Evolutionary conservation across 2,888 invertebrate species (phyloP).

Genomic region (Tolmerus cingulatus): DNA sequence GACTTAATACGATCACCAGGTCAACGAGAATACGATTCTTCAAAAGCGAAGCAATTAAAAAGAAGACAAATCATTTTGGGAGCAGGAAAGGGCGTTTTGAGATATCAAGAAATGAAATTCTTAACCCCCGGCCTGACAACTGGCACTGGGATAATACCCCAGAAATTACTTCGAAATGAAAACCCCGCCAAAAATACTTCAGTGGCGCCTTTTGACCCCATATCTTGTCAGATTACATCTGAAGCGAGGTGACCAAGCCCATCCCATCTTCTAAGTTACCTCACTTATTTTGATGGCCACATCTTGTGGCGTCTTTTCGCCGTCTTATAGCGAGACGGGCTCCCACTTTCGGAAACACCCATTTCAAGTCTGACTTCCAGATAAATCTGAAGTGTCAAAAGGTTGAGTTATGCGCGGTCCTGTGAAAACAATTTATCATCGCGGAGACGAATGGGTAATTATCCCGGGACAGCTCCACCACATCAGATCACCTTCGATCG

Average conservation of each 20-base stretch:
- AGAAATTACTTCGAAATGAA: neutral
- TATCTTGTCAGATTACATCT: neutral
- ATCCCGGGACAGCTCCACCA: neutral
- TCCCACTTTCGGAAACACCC: conserved; percentile 26
- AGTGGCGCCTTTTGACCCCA: conserved; percentile 26
- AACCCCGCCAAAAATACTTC: neutral
- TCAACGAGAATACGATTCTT: neutral
- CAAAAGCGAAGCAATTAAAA: neutral
- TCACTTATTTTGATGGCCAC: neutral
- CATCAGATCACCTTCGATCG: neutral
- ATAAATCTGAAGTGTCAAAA: conserved; percentile 39
- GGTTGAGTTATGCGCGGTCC: conserved; percentile 37
- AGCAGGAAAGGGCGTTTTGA: neutral
- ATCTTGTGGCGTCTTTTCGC: neutral
- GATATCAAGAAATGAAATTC: neutral
- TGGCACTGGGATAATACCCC: neutral
- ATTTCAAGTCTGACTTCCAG: conserved; percentile 37
- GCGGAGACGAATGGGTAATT: conserved; percentile 18
- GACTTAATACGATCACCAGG: neutral
- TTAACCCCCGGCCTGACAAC: neutral
- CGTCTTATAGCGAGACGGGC: neutral
- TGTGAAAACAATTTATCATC: conserved; percentile 38
- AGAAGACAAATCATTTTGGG: neutral
- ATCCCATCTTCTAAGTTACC: neutral
- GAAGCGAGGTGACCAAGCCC: neutral